A percentile compares a stretch with the other conserved stretches of the same genome.
Conservation (phyloP, 2,113 vertebrate species). For the Patagioenas fasciata region DNA sequence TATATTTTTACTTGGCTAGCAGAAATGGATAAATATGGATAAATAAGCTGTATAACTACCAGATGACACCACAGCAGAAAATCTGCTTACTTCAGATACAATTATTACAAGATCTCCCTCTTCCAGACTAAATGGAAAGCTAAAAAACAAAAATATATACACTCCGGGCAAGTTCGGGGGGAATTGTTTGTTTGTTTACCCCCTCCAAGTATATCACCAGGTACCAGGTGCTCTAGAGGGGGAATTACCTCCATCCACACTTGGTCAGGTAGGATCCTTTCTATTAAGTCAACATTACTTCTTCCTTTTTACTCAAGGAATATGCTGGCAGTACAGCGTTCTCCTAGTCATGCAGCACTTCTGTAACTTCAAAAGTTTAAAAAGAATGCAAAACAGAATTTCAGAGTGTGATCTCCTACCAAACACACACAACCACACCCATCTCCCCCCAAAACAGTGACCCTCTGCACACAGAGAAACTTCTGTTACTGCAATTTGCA, state of each 20-base stretch:
- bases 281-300: background rate
- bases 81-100: no score
- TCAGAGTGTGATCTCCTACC: background rate
- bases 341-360: fast-evolving
- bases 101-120: background rate
- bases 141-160: no score
- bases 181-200: background rate
- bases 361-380: background rate
- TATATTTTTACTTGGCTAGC: background rate
- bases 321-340: background rate
- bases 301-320: background rate
- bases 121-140: background rate
- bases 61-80: no score
- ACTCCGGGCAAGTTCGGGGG: background rate
- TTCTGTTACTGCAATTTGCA: background rate
- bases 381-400: background rate
- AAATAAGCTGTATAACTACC: no score
- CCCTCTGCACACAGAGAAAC: fast-evolving
- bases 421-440: background rate
- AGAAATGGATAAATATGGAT: background rate
- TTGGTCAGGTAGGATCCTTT: background rate
- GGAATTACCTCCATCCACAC: background rate
- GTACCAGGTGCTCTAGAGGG: background rate
- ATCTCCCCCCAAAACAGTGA: background rate
- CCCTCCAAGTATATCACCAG: background rate